phyloP scores from a whole-genome alignment of 2,113 vertebrate species.

The Phyllostomus discolor region DNA sequence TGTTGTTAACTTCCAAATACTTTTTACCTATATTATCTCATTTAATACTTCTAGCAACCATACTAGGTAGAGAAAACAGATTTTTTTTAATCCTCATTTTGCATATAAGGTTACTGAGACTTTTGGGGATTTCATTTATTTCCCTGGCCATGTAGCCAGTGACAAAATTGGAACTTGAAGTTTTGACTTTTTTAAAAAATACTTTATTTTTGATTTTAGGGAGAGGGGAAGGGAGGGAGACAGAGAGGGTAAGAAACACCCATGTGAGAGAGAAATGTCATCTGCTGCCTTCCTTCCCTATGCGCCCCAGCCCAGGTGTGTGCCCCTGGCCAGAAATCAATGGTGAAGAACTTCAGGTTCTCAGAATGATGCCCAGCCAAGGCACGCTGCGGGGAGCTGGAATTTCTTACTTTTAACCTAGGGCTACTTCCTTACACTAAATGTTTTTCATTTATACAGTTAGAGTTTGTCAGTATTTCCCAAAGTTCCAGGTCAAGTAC shows the following conservation, averaged over 20 bases:
- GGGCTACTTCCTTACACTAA: neutral
- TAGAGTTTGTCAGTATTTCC: neutral
- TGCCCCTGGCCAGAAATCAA: no score
- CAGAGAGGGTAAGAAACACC: no score
- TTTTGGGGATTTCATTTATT: neutral
- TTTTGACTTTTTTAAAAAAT: neutral
- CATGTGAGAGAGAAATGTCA: no score
- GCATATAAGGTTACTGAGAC: neutral
- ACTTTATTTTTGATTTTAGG: no score
- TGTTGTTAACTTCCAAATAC: neutral
- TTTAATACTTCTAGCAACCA: neutral
- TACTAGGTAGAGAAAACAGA: neutral
- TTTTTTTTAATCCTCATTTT: constrained; percentile 29
- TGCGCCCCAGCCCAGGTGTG: no score
- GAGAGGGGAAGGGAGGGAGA: no score
- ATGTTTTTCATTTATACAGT: neutral
- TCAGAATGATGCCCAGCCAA: no score
- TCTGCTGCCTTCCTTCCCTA: no score
- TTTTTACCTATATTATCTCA: neutral
- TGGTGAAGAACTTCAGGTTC: no score
- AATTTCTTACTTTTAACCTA: neutral
- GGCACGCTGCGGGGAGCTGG: neutral
- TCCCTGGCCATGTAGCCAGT: neutral
- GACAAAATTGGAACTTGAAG: neutral
- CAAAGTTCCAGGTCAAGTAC: neutral